These are phyloP conservation scores for Leucophora obtusa DNA, from an alignment of 2,888 invertebrate species.

Conservation along the genomic window DNA sequence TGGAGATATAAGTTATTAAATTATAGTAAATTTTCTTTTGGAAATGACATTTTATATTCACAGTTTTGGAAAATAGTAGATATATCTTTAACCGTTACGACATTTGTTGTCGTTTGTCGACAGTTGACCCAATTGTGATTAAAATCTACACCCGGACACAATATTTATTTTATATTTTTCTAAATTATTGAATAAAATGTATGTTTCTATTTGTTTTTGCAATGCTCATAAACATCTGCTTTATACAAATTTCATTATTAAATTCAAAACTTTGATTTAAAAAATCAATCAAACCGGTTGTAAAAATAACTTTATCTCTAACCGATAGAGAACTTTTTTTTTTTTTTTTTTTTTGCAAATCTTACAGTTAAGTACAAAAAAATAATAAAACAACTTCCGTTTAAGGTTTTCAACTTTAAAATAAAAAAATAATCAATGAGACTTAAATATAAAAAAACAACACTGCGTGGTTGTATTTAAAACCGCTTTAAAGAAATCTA, in stretches of 20 bases:
- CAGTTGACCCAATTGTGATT: too few relatives aligned
- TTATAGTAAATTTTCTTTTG: too few relatives aligned
- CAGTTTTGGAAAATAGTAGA: too few relatives aligned
- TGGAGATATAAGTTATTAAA: too few relatives aligned
- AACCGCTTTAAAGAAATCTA: slow-evolving; percentile 60
- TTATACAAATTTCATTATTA: background rate
- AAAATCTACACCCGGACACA: too few relatives aligned
- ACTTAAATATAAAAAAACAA: slow-evolving; percentile 32
- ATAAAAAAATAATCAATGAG: slow-evolving; percentile 52
- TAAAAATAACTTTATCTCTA: background rate
- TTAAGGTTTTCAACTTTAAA: slow-evolving; percentile 61
- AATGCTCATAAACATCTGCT: background rate
- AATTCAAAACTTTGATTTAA: background rate
- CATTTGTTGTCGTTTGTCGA: too few relatives aligned
- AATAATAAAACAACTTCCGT: slow-evolving; percentile 60
- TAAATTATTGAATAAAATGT: background rate
- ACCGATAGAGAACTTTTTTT: slow-evolving; percentile 5
- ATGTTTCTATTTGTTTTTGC: background rate
- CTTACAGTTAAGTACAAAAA: slow-evolving; percentile 54
- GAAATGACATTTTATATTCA: too few relatives aligned
- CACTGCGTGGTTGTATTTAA: slow-evolving; percentile 64
- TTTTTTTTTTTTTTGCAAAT: slow-evolving; percentile 11
- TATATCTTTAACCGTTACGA: too few relatives aligned
- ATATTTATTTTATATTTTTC: background rate
- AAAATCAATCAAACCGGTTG: background rate